phyloP scores from a whole-genome alignment of 2,797 vertebrate genomes.

The Pagetopsis macropterus region DNA sequence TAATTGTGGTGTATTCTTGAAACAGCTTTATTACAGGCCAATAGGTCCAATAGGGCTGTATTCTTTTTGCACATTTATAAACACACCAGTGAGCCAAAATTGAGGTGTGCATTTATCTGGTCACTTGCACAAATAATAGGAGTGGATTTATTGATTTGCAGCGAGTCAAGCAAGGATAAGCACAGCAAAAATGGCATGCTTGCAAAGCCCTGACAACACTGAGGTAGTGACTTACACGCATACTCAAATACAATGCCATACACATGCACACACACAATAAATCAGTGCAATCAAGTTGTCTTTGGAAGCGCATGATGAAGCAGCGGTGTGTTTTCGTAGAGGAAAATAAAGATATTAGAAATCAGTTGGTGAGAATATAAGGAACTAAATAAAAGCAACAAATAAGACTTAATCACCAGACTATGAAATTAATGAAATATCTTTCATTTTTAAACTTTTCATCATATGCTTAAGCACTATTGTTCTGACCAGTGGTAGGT shows the following conservation, averaged over 20 bases:
- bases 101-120: conserved; percentile 51
- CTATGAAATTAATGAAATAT: not conserved
- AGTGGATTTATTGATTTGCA: conserved; percentile 54
- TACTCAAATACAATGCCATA: conserved; percentile 36
- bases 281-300: conserved; percentile 33
- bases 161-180: conserved; percentile 26
- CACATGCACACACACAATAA: conserved; percentile 10
- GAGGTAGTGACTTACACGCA: conserved; percentile 38
- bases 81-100: conserved; percentile 17
- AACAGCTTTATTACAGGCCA: conserved; percentile 19
- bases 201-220: conserved; percentile 44
- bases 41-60: conserved; percentile 24
- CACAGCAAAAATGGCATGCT: conserved; percentile 34
- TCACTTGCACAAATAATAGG: conserved; percentile 49
- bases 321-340: not conserved
- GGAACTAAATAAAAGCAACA: conserved; percentile 10
- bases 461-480: not conserved
- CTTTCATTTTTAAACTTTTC: not conserved
- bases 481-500: too few relatives aligned
- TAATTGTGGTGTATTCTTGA: not conserved
- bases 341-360: conserved; percentile 7
- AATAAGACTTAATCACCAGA: conserved; percentile 1
- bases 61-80: conserved; percentile 32
- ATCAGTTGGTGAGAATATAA: not conserved
- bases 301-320: conserved; percentile 6